Evolutionary conservation across 1,140 invertebrate species (phyloP), one percentile per base, ranked within the genome.

Genomic region (Leptonema lineaticorne): DNA sequence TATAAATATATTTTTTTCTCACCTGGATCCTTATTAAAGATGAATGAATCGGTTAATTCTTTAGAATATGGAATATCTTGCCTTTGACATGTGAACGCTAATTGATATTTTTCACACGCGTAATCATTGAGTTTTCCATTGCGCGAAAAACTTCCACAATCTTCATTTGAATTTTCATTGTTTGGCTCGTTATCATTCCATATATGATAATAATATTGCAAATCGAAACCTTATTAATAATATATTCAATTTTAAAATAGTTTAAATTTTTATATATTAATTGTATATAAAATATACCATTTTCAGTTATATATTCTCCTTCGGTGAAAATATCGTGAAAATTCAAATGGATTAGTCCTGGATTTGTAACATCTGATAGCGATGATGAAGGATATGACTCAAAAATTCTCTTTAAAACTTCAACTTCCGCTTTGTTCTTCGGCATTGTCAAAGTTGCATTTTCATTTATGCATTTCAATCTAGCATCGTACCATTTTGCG

Each of bases 161-260:
- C 30, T 56, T 71, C 77, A 0, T 70, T 60, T 5, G 22, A 7
- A 57, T 75, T 70, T 30, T 65, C 69, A 63, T 77, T 78, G 45
- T 79, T 74, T 1, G 78, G 78, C 59, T 71, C 24, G 1, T 45
- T 56, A 0, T 24, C 53, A 0, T 74, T 73, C 78, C 78, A 79
- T 2, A 37, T 69, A 18, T 75, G 71, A 16, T 74, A 80, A 27
- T n/a, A 45, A 45, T 63, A 45, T 46, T 45, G 59, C 2, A 63
- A 2, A 22, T 0, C 3, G 26, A 22, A 27, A 5, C 59, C 59
- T 53, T n/a, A n/a, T n/a, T n/a, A n/a, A n/a, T n/a, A n/a, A n/a
- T n/a, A n/a, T n/a, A n/a, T n/a, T n/a, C n/a, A n/a, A n/a, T n/a
- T n/a, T n/a, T n/a, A n/a, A n/a, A n/a, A n/a, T n/a, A n/a, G n/a